These are phyloP conservation scores for Eulacestoma nigropectus DNA, from an alignment of 2,113 vertebrate species.

Conservation along the genomic window DNA sequence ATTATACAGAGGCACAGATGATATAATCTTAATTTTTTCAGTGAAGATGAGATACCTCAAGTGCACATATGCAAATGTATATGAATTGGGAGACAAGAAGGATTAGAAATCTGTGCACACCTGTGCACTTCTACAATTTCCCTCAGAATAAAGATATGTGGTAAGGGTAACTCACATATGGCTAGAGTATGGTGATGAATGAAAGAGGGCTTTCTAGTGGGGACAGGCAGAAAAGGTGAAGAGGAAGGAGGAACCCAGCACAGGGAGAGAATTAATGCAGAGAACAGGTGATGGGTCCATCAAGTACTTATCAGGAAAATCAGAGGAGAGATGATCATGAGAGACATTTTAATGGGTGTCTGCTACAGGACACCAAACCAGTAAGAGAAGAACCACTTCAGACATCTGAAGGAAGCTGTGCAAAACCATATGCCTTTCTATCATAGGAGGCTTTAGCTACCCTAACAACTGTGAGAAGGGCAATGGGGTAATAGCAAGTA, in stretches of 20 bases:
- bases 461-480: neutral
- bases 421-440: neutral
- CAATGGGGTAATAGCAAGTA: neutral
- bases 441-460: neutral
- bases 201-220: neutral
- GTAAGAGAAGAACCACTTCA: neutral
- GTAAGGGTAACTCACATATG: neutral
- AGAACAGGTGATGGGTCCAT: neutral
- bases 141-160: neutral
- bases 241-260: neutral
- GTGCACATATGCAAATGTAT: neutral
- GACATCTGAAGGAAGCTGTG: neutral
- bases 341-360: neutral
- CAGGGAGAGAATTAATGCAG: neutral
- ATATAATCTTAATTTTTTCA: neutral
- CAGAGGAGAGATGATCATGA: fast-evolving
- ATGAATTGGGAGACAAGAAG: neutral
- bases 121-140: neutral
- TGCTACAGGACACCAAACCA: neutral
- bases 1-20: neutral
- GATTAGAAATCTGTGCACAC: neutral
- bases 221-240: neutral
- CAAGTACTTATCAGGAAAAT: fast-evolving
- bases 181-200: neutral
- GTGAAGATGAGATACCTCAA: neutral